A percentile compares a stretch with the other conserved stretches of the same genome.
Conservation (phyloP, 2,888 invertebrate genomes). For the Ecliptopera silaceata region DNA sequence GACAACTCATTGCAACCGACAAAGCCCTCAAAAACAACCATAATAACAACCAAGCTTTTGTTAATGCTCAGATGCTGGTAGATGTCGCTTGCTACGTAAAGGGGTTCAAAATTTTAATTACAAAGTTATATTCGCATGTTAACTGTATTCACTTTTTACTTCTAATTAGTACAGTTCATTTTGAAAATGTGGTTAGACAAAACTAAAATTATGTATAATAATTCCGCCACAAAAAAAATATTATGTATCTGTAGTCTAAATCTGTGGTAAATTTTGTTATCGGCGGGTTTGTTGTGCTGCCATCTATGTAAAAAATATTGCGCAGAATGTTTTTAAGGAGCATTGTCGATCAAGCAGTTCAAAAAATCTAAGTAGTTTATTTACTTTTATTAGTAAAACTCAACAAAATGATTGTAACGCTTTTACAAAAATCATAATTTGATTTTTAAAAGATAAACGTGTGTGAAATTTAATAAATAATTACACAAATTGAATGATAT, state of each 20-base stretch:
- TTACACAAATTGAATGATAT: not conserved
- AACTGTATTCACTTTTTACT: no score
- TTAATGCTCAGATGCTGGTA: no score
- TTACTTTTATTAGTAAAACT: conserved; percentile 15
- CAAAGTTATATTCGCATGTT: no score
- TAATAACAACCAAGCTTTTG: no score
- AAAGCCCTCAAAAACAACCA: no score
- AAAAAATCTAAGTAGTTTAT: conserved; percentile 2
- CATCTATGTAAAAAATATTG: conserved; percentile 16
- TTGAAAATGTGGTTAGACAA: no score
- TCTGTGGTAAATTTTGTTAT: not conserved
- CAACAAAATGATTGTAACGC: not conserved
- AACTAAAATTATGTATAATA: no score
- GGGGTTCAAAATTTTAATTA: no score
- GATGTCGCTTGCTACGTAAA: no score
- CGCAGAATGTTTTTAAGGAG: not conserved
- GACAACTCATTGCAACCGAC: no score
- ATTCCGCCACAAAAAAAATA: no score
- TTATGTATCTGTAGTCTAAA: not conserved
- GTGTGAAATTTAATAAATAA: not conserved
- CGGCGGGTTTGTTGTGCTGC: conserved; percentile 18
- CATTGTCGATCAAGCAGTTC: conserved; percentile 30
- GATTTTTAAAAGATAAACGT: not conserved
- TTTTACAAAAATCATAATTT: not conserved
- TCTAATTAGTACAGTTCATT: no score